Percentiles rank a stretch among this genome's conserved stretches.
Evolutionary conservation across 2,113 vertebrate species (phyloP).

Genomic region (Pomatorhinus ruficollis): DNA sequence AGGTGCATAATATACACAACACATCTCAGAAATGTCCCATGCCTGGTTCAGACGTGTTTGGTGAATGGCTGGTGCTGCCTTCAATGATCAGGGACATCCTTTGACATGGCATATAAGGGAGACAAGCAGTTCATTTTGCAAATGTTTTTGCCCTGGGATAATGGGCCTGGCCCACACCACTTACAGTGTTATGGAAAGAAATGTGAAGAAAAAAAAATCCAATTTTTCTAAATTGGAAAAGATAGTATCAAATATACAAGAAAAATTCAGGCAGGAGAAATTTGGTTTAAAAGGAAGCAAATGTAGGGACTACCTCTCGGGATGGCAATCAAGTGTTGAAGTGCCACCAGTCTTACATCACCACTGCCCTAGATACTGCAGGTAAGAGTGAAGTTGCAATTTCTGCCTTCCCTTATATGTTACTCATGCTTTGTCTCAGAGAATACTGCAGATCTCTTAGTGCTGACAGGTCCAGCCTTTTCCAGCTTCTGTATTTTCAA

Average conservation of each 20-base stretch:
- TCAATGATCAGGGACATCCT: neutral
- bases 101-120: neutral
- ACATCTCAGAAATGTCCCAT: neutral
- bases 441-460: neutral
- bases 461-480: neutral
- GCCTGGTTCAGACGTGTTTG: rapidly evolving
- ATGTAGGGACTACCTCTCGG: rapidly evolving
- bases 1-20: neutral
- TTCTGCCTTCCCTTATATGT: neutral
- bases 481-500: neutral
- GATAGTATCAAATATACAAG: neutral
- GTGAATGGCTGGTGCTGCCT: neutral
- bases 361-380: neutral
- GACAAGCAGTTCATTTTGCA: neutral
- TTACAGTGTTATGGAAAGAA: neutral
- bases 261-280: neutral
- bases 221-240: neutral
- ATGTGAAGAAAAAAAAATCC: neutral
- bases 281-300: neutral
- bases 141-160: neutral
- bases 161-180: neutral
- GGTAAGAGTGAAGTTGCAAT: neutral
- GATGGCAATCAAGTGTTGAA: neutral
- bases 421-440: neutral
- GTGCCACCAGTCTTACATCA: neutral